These are phyloP conservation scores for Drosophila neotestacea DNA, from an alignment of 2,888 invertebrate genomes.

Conservation along the genomic window DNA sequence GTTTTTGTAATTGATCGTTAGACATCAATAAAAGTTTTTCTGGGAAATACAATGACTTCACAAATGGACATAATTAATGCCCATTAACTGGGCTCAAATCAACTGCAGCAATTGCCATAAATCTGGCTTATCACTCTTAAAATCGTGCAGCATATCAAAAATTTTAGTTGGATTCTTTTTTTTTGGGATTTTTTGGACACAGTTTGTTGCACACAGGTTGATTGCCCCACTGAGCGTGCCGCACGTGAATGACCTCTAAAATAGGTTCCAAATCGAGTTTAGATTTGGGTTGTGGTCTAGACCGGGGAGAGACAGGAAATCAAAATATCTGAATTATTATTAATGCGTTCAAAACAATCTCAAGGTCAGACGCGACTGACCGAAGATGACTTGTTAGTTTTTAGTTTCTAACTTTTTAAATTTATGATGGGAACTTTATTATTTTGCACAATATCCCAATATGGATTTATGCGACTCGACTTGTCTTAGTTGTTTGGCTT, in stretches of 20 bases:
- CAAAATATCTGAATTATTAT: slow-evolving; percentile 57
- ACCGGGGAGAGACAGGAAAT: slow-evolving; percentile 51
- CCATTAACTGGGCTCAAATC: slow-evolving; percentile 31
- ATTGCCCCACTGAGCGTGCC: slow-evolving; percentile 47
- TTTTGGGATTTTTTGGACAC: slow-evolving; percentile 55
- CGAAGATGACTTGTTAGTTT: slow-evolving; percentile 49
- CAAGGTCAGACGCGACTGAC: slow-evolving; percentile 73
- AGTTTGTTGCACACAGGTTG: slow-evolving; percentile 71
- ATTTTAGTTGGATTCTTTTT: slow-evolving; percentile 7
- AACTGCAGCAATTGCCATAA: slow-evolving; percentile 17
- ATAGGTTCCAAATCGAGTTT: slow-evolving; percentile 11
- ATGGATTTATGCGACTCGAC: slow-evolving; percentile 38
- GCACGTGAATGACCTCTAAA: slow-evolving; percentile 75
- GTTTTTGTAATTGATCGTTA: slow-evolving; percentile 50
- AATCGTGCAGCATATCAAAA: slow-evolving; percentile 42
- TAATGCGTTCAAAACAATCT: slow-evolving; percentile 52
- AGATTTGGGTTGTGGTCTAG: slow-evolving; percentile 3
- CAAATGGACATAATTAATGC: slow-evolving; percentile 20
- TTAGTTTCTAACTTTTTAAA: slow-evolving; percentile 35
- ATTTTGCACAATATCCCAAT: slow-evolving; percentile 46
- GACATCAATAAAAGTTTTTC: slow-evolving; percentile 45
- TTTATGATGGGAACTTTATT: slow-evolving; percentile 61
- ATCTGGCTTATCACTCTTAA: slow-evolving; percentile 38
- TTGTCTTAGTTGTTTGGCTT: slow-evolving; percentile 13
- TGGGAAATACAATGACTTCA: slow-evolving; percentile 54